phyloP scores from a whole-genome alignment of 2,797 vertebrate species.

The Odontamblyopus lacepedii region DNA sequence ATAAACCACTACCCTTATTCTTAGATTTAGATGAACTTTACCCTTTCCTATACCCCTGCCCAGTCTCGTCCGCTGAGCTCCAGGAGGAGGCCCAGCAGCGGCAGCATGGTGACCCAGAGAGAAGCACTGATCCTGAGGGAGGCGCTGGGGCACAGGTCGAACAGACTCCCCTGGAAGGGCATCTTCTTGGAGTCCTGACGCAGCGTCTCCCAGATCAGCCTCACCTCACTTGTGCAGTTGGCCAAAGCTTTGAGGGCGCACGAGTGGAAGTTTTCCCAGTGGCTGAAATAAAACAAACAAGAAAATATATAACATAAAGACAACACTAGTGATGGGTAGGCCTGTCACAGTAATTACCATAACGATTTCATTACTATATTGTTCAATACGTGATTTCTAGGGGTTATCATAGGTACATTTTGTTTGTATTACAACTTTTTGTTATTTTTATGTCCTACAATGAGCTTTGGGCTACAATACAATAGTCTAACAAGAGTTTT shows the following conservation, averaged over 20 bases:
- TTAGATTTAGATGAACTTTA: not conserved
- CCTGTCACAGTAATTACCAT: too few relatives aligned
- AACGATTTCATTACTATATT: too few relatives aligned
- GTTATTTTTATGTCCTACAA: too few relatives aligned
- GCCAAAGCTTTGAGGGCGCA: constrained; percentile 74
- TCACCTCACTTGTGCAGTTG: constrained; percentile 79
- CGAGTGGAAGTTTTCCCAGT: constrained; percentile 82
- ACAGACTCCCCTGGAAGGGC: constrained; percentile 81
- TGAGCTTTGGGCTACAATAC: too few relatives aligned
- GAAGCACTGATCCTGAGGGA: constrained; percentile 44
- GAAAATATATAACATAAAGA: constrained; percentile 34
- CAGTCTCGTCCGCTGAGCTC: constrained; percentile 49
- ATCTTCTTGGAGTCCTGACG: constrained; percentile 79
- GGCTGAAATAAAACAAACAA: constrained; percentile 63
- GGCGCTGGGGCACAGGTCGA: constrained; percentile 76
- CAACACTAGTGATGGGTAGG: too few relatives aligned
- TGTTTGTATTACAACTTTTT: too few relatives aligned
- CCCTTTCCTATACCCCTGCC: constrained; percentile 34
- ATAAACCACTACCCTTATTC: constrained; percentile 2
- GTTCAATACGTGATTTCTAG: too few relatives aligned
- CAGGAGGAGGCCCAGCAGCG: constrained; percentile 57
- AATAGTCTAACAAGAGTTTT: too few relatives aligned
- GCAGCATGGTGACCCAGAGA: constrained; percentile 43
- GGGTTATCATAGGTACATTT: too few relatives aligned
- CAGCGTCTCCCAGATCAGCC: constrained; percentile 78